Conservation (phyloP, 2,113 vertebrate species). For the Sialia sialis region DNA sequence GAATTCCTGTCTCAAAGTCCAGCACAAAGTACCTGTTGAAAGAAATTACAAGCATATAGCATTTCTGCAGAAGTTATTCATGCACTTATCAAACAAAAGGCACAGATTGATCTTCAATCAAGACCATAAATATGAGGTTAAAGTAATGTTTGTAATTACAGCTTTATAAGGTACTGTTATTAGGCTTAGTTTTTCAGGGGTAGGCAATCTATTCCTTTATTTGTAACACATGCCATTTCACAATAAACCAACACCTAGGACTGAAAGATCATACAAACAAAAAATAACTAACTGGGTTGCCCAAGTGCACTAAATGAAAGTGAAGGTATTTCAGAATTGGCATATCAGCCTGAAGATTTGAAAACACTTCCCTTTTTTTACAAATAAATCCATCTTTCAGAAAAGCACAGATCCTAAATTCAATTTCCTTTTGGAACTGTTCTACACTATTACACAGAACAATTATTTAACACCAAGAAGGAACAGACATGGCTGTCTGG, state of each 20-base stretch:
- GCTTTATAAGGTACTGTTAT: background rate
- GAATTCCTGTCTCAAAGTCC: conserved; percentile 86
- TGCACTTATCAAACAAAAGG: background rate
- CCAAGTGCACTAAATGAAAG: background rate
- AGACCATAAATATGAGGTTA: background rate
- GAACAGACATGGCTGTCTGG: background rate
- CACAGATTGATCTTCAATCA: background rate
- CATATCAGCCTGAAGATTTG: background rate
- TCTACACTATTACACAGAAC: background rate
- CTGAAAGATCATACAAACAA: background rate
- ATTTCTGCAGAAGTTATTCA: background rate
- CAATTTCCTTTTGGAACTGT: background rate
- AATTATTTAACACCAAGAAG: background rate
- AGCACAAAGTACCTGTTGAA: conserved; percentile 85
- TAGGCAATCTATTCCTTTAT: background rate
- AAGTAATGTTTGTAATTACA: background rate
- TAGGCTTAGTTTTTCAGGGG: background rate
- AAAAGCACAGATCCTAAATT: background rate
- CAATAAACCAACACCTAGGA: background rate
- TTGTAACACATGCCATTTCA: background rate
- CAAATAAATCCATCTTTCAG: background rate
- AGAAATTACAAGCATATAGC: background rate
- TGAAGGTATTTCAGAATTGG: background rate
- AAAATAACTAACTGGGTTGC: background rate
- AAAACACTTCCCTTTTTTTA: background rate